Percentiles rank a stretch among this genome's conserved stretches.
These are phyloP conservation scores for Henricia sp. DNA, from an alignment of 53 echinoderm and acorn worm genomes.

Conservation along the genomic window DNA sequence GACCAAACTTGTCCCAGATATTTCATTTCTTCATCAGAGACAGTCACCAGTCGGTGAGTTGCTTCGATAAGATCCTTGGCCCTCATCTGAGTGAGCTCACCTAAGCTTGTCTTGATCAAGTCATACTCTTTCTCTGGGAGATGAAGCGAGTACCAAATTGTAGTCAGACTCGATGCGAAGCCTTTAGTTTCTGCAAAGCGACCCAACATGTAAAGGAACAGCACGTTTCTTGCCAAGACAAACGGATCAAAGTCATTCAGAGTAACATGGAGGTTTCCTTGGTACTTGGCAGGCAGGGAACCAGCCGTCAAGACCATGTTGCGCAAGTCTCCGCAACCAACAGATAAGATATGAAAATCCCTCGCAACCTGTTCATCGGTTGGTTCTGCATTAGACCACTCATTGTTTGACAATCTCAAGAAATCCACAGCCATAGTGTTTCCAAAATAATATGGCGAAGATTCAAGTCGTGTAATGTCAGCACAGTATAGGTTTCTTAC, in stretches of 20 bases:
- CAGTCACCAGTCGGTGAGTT: conserved; percentile 36
- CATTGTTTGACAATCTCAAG: conserved; percentile 54
- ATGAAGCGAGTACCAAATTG: conserved; percentile 64
- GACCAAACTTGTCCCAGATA: conserved; percentile 39
- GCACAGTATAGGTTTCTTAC: background rate
- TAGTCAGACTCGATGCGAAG: conserved; percentile 40
- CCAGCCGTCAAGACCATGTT: conserved; percentile 51
- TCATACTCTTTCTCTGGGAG: conserved; percentile 37
- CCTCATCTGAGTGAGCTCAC: conserved; percentile 16
- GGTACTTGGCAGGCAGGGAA: conserved; percentile 54
- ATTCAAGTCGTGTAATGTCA: background rate
- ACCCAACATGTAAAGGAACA: conserved; percentile 67
- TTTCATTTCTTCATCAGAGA: conserved; percentile 16
- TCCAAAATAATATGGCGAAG: conserved; percentile 62
- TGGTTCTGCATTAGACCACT: conserved; percentile 11
- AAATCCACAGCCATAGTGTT: conserved; percentile 57
- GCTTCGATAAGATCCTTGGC: conserved; percentile 5
- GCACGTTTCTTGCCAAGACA: conserved; percentile 65
- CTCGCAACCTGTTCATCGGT: background rate
- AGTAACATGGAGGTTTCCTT: conserved; percentile 50
- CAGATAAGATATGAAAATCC: conserved; percentile 57
- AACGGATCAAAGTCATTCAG: conserved; percentile 66
- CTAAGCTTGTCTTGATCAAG: conserved; percentile 33
- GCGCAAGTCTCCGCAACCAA: conserved; percentile 62
- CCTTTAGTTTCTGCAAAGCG: conserved; percentile 23